Conservation (phyloP, 2,888 invertebrate genomes). For the Sinohyriopsis cumingii region DNA sequence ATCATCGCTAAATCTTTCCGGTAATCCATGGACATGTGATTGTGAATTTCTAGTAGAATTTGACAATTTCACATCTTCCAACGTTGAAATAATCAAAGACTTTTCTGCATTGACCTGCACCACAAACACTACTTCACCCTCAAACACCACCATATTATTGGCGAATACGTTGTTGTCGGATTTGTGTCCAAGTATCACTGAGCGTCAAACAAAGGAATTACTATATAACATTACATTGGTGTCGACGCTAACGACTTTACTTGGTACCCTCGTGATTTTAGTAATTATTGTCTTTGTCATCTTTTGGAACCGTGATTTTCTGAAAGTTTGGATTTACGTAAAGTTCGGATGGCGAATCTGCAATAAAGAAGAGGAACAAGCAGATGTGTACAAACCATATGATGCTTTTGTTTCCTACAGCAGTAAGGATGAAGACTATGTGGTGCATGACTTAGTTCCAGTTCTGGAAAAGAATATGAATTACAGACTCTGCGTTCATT, state of each 20-base stretch:
- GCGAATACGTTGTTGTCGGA: slow-evolving; percentile 9
- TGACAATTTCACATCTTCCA: slow-evolving; percentile 6
- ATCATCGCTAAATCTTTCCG: slow-evolving; percentile 30
- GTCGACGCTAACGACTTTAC: slow-evolving; percentile 5
- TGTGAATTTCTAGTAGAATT: slow-evolving; percentile 25
- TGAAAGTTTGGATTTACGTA: slow-evolving; percentile 18
- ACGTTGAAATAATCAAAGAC: slow-evolving; percentile 6
- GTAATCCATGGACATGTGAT: slow-evolving; percentile 38
- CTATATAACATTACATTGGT: not conserved
- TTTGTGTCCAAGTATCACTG: slow-evolving; percentile 15
- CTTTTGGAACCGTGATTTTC: slow-evolving; percentile 19
- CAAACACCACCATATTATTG: not conserved
- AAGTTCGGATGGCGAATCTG: slow-evolving; percentile 12
- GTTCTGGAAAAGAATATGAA: slow-evolving; percentile 86
- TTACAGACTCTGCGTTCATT: slow-evolving; percentile 73
- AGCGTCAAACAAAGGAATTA: not conserved
- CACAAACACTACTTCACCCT: not conserved
- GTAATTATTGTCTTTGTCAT: slow-evolving; percentile 17
- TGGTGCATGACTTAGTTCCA: slow-evolving; percentile 87
- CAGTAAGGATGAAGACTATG: slow-evolving; percentile 84
- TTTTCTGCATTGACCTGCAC: slow-evolving; percentile 8
- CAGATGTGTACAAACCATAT: slow-evolving; percentile 72
- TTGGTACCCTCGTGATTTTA: slow-evolving; percentile 29
- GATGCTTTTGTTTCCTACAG: slow-evolving; percentile 94
- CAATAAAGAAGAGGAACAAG: slow-evolving; percentile 1